Conservation (phyloP, 1,140 invertebrate genomes). For the Bilobella aurantiaca region DNA sequence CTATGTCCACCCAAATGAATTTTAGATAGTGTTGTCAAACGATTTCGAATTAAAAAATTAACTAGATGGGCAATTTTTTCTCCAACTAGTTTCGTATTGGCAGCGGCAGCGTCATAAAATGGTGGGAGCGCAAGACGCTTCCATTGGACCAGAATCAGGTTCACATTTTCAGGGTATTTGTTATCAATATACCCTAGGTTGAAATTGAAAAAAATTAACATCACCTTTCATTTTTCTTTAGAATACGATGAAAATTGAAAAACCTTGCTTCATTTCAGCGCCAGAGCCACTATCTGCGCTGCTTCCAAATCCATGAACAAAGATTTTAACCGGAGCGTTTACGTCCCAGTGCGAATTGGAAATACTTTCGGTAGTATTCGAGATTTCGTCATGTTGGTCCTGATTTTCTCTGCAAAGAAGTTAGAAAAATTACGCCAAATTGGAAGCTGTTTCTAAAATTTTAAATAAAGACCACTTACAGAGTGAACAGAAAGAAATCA, state of each 20-base stretch:
- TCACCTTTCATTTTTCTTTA: neutral
- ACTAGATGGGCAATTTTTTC: constrained; percentile 2
- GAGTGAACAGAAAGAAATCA: constrained; percentile 17
- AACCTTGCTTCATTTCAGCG: constrained; percentile 5
- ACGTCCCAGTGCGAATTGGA: constrained; percentile 12
- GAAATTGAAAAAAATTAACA: neutral
- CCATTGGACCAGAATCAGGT: constrained; percentile 25
- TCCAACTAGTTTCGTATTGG: constrained; percentile 17
- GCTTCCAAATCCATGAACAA: constrained; percentile 25
- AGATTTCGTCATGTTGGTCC: neutral
- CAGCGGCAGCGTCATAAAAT: constrained; percentile 24
- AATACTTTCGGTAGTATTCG: constrained; percentile 1
- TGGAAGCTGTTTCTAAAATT: neutral
- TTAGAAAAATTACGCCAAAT: neutral
- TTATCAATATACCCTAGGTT: constrained; percentile 6
- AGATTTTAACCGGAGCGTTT: constrained; percentile 24
- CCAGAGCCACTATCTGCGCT: constrained; percentile 1
- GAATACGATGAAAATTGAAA: neutral
- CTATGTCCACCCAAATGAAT: constrained; percentile 5
- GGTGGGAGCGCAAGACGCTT: constrained; percentile 11
- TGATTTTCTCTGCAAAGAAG: neutral
- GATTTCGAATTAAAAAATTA: neutral
- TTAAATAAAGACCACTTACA: constrained; percentile 11
- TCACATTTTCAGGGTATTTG: constrained; percentile 9
- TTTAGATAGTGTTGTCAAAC: neutral